Base-by-base conservation (phyloP, 2,888 invertebrate genomes). In the Lamproptera curius region DNA sequence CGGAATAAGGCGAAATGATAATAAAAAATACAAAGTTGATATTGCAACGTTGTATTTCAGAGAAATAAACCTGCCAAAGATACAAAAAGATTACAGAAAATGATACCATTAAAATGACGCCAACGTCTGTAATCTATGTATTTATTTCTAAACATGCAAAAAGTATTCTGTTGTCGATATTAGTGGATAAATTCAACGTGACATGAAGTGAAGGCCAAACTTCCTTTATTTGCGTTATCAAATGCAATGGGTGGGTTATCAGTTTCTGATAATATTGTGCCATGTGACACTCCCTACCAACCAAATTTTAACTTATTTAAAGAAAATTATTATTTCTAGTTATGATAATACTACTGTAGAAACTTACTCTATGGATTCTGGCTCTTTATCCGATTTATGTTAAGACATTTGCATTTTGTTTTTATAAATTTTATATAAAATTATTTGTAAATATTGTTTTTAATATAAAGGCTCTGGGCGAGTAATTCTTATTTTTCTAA, bases 281-380 rank as follows among this genome's bases (percentile, higher is more conserved):
- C 82, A 79, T 81, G 83, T 80, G 84, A 80, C 82, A 82, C 81
- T 74, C 74, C 74, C 72, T 84, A 80, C 83, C 82, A 63, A 67
- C 72, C 63, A 66, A 82, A 77, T 76, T 69, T 61, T 67, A 53
- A 53, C 53, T 54, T 42, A 46, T 52, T 48, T 52, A 49, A 54
- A 8, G 31, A 42, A 46, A 50, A 42, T 50, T 44, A 20, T 46
- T 52, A 49, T 38, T 47, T 42, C 39, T 41, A 31, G 31, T n/a
- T 46, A 35, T 16, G 15, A 33, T 50, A 34, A 41, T 44, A 20
- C 16, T 39, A 17, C 11, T 14, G 15, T 43, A 49, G 39, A 36
- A 49, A 53, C 50, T 51, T 42, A 52, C 28, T 16, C 35, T 28
- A 42, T 46, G 39, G 33, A 33, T 37, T 33, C 28, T 28, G 15